A percentile compares a stretch with the other conserved stretches of the same genome.
Conservation (phyloP, 2,888 invertebrate species). For the Lithophane ornitopus region DNA sequence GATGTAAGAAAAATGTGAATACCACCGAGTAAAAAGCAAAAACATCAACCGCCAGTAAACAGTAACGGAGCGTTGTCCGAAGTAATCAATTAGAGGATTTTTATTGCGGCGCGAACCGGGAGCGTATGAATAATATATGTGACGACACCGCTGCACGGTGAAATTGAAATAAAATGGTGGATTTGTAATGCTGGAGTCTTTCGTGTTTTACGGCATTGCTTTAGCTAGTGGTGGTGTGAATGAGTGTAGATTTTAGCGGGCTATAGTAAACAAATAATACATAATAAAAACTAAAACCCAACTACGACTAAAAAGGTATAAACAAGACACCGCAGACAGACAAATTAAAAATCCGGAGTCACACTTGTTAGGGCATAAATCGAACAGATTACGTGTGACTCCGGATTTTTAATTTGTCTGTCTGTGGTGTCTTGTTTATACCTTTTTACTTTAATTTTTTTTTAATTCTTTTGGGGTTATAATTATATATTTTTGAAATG, state of each 20-base stretch:
- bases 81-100: constrained; percentile 58
- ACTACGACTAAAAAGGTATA: too few relatives aligned
- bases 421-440: too few relatives aligned
- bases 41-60: constrained; percentile 5
- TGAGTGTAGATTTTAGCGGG: not conserved
- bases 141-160: constrained; percentile 38
- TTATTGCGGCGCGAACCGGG: constrained; percentile 41
- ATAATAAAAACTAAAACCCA: too few relatives aligned
- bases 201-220: constrained; percentile 5
- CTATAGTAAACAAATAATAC: too few relatives aligned
- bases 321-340: too few relatives aligned
- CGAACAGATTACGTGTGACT: too few relatives aligned
- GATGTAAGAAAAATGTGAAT: not conserved
- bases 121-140: constrained; percentile 59
- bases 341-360: too few relatives aligned
- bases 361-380: too few relatives aligned
- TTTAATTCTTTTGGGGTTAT: too few relatives aligned
- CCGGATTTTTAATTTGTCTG: too few relatives aligned
- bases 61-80: constrained; percentile 9
- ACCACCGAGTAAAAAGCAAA: constrained; percentile 1
- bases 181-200: constrained; percentile 15
- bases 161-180: constrained; percentile 46
- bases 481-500: too few relatives aligned
- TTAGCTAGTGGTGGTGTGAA: not conserved
- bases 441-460: too few relatives aligned